These are phyloP conservation scores for Pseudomyrmex dendroicus DNA, from an alignment of 1,140 invertebrate genomes.

Conservation along the genomic window DNA sequence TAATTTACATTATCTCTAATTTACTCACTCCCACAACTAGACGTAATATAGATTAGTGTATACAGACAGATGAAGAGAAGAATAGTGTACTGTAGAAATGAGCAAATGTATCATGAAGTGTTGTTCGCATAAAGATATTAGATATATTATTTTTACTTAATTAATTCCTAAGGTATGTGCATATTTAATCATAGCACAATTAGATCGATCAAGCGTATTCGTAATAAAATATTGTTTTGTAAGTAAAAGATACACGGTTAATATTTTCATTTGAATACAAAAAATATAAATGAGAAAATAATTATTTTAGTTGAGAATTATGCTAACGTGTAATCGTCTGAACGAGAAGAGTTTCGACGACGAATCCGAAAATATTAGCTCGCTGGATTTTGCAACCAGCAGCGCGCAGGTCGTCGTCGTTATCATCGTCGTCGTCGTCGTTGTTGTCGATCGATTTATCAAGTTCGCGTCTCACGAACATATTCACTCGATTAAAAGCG, in stretches of 20 bases:
- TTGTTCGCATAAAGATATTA: background rate
- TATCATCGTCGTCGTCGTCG: slow-evolving; percentile 1
- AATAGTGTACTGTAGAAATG: background rate
- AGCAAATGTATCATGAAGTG: background rate
- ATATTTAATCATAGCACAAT: too few relatives aligned
- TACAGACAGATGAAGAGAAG: too few relatives aligned
- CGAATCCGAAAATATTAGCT: slow-evolving; percentile 14
- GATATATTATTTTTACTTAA: background rate
- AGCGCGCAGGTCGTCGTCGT: background rate
- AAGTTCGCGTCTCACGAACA: slow-evolving; percentile 35
- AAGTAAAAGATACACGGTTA: background rate
- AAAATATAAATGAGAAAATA: background rate
- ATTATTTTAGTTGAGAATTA: slow-evolving; percentile 13
- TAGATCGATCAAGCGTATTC: too few relatives aligned
- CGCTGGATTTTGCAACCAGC: slow-evolving; percentile 2
- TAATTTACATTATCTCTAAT: slow-evolving; percentile 17
- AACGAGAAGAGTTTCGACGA: background rate
- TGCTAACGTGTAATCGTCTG: background rate
- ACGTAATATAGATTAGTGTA: slow-evolving; percentile 14
- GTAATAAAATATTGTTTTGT: background rate
- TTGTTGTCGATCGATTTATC: slow-evolving; percentile 46
- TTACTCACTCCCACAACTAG: background rate
- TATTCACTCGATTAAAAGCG: slow-evolving; percentile 45
- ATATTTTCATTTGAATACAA: background rate
- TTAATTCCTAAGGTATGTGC: background rate